These are phyloP conservation scores for Aurelia sp. DNA, from an alignment of 30 jellyfish, hydroid and myxozoan genomes.

Conservation along the genomic window DNA sequence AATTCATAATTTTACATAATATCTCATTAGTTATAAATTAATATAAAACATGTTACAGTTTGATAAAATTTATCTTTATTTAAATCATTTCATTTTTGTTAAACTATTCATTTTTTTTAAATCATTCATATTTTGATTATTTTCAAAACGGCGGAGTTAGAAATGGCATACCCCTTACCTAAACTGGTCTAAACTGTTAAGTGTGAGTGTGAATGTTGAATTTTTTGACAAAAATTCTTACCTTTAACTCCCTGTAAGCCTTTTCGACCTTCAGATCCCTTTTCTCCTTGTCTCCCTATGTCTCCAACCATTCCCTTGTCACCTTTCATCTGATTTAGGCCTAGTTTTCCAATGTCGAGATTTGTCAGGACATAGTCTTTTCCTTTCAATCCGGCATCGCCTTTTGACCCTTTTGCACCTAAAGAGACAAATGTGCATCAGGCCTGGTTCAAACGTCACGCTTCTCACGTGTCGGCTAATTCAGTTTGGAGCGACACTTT, in stretches of 20 bases:
- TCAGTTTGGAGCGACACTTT: background rate
- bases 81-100: too few species aligned
- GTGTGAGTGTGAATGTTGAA: background rate
- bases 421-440: background rate
- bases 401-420: slow-evolving; percentile 42
- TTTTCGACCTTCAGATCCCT: slow-evolving; percentile 25
- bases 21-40: too few species aligned
- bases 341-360: background rate
- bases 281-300: slow-evolving; percentile 43
- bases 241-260: slow-evolving; percentile 67
- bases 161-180: background rate
- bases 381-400: slow-evolving; percentile 45
- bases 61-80: too few species aligned
- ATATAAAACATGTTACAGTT: too few species aligned
- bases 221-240: background rate
- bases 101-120: too few species aligned
- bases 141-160: too few species aligned
- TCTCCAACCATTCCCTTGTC: too few species aligned
- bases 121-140: too few species aligned
- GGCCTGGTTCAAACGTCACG: too few species aligned
- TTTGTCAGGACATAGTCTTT: slow-evolving; percentile 14
- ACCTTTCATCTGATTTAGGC: background rate
- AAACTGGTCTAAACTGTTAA: background rate
- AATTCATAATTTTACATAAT: too few species aligned
- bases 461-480: background rate